Percentiles rank a stretch among this genome's conserved stretches.
These are phyloP conservation scores for Buceros bicornis DNA, from an alignment of 2,797 vertebrate species.

Conservation along the genomic window DNA sequence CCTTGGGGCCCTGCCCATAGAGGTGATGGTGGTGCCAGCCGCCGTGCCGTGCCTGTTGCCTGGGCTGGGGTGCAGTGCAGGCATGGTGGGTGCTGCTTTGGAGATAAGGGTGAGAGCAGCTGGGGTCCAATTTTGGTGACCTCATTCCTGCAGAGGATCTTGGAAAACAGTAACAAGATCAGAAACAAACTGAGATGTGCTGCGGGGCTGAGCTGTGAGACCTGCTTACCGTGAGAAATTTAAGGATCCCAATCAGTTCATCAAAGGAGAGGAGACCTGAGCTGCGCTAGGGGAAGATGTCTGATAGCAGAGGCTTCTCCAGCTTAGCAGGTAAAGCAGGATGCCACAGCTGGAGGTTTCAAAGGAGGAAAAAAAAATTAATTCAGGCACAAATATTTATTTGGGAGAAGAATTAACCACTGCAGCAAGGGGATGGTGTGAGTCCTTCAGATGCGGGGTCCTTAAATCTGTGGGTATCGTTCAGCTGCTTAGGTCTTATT, in stretches of 20 bases:
- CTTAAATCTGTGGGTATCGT: background rate
- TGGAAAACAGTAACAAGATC: constrained; percentile 38
- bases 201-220: background rate
- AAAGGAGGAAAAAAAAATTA: background rate
- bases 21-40: background rate
- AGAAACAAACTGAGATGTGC: background rate
- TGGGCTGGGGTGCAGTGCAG: background rate
- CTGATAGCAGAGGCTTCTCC: constrained; percentile 62
- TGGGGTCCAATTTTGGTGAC: background rate
- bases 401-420: background rate
- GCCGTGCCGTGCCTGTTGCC: fast-evolving
- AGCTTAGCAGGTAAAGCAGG: constrained; percentile 68
- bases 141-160: background rate
- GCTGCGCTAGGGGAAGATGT: constrained; percentile 53
- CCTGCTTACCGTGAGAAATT: constrained; percentile 66
- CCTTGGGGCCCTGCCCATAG: fast-evolving
- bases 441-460: background rate
- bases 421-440: background rate
- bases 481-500: background rate
- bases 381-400: constrained; percentile 16
- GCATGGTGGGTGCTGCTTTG: fast-evolving
- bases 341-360: constrained; percentile 51
- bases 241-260: constrained; percentile 53
- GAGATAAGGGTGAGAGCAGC: background rate
- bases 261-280: constrained; percentile 70